Conservation (phyloP, 2,797 vertebrate species). For the Coreius guichenoti region DNA sequence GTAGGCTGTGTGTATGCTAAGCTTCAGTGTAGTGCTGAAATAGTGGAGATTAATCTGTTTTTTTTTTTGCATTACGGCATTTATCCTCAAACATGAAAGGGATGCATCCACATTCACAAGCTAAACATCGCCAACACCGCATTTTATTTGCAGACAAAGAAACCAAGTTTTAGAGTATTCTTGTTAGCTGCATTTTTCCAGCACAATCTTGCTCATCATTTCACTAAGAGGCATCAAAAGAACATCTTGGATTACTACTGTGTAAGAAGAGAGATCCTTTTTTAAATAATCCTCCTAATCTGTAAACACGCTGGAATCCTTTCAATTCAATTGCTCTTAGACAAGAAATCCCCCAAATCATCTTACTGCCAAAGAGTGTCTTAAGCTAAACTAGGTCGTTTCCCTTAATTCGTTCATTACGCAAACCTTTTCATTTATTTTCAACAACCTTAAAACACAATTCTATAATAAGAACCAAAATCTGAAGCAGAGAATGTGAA, state of each 20-base stretch:
- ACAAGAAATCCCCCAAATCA: slow-evolving; percentile 76
- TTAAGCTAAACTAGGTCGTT: slow-evolving; percentile 77
- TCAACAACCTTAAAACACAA: slow-evolving; percentile 61
- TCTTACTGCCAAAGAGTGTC: slow-evolving; percentile 73
- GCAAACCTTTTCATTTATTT: slow-evolving; percentile 68
- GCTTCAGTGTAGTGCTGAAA: not conserved
- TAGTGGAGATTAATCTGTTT: slow-evolving; percentile 14
- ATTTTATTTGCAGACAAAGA: slow-evolving; percentile 57
- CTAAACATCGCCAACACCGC: slow-evolving; percentile 39
- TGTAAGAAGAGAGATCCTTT: slow-evolving; percentile 71
- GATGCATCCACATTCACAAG: not conserved
- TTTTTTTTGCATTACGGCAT: slow-evolving; percentile 31
- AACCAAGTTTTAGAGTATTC: slow-evolving; percentile 57
- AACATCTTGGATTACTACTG: slow-evolving; percentile 80
- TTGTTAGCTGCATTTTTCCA: slow-evolving; percentile 58
- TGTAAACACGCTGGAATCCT: slow-evolving; percentile 76
- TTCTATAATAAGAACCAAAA: slow-evolving; percentile 72
- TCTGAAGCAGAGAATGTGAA: slow-evolving; percentile 56
- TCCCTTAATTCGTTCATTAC: slow-evolving; percentile 74
- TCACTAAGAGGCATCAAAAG: slow-evolving; percentile 74
- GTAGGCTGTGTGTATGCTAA: not conserved
- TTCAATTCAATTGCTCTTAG: slow-evolving; percentile 69
- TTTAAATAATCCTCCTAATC: slow-evolving; percentile 76
- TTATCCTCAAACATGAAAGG: slow-evolving; percentile 37
- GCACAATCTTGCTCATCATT: slow-evolving; percentile 72